A percentile compares a stretch with the other conserved stretches of the same genome.
Evolutionary conservation across 2,113 vertebrate genomes (phyloP).

Genomic region (Grammomys dolichurus): DNA sequence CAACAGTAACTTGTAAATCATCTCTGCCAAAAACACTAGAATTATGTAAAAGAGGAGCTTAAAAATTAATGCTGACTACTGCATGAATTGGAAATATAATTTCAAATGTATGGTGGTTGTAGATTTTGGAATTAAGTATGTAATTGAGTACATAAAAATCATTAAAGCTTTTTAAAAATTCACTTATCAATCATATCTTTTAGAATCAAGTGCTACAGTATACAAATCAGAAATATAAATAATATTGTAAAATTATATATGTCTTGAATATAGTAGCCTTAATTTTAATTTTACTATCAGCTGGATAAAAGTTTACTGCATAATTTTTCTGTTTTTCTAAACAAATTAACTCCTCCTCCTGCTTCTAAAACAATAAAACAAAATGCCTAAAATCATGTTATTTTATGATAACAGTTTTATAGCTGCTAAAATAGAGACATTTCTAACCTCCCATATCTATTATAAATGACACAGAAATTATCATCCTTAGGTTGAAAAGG

Average conservation of each 20-base stretch:
- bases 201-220: conserved; percentile 38
- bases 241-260: conserved; percentile 64
- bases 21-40: conserved; percentile 49
- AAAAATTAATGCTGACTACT: conserved; percentile 29
- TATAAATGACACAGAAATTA: conserved; percentile 81
- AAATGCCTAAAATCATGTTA: conserved; percentile 78
- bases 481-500: conserved; percentile 77
- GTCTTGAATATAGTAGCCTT: conserved; percentile 55
- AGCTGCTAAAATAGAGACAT: conserved; percentile 72
- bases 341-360: conserved; percentile 69
- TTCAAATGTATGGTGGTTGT: conserved; percentile 36
- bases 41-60: conserved; percentile 30
- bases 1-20: conserved; percentile 10
- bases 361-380: conserved; percentile 70
- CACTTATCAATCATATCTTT: conserved; percentile 64
- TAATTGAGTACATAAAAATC: conserved; percentile 60
- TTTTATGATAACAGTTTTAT: conserved; percentile 82
- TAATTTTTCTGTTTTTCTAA: conserved; percentile 37
- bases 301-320: conserved; percentile 64
- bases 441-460: conserved; percentile 81
- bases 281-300: conserved; percentile 68
- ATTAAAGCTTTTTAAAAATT: conserved; percentile 63
- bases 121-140: conserved; percentile 47
- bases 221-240: conserved; percentile 64
- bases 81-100: conserved; percentile 55